Evolutionary conservation across 2,888 invertebrate species (phyloP).

Genomic region (Cetonia aurata): DNA sequence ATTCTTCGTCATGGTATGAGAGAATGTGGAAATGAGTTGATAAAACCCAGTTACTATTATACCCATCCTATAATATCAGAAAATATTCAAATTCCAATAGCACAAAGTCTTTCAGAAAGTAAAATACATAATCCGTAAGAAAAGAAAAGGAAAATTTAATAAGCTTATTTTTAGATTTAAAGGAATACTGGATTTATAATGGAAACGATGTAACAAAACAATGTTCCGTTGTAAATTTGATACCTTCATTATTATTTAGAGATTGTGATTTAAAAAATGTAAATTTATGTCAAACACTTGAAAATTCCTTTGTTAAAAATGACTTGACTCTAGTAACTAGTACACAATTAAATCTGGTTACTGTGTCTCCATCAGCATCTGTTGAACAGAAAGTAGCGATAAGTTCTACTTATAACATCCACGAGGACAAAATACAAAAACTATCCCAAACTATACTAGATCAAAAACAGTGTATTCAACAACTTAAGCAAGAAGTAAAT

Average conservation of each 20-base stretch:
- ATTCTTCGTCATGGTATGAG: slow-evolving; percentile 59
- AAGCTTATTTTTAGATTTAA: slow-evolving; percentile 58
- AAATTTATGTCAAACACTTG: background rate
- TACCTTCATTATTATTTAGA: slow-evolving; percentile 61
- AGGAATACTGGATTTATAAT: slow-evolving; percentile 62
- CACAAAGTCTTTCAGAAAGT: slow-evolving; percentile 56
- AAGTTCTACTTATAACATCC: slow-evolving; percentile 18
- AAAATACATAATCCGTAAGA: slow-evolving; percentile 37
- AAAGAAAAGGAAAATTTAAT: slow-evolving; percentile 10
- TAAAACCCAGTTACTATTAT: slow-evolving; percentile 61
- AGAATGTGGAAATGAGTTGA: slow-evolving; percentile 53
- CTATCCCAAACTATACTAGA: slow-evolving; percentile 64
- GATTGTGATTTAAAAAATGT: slow-evolving; percentile 52
- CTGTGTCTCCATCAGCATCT: background rate
- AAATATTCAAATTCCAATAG: slow-evolving; percentile 59
- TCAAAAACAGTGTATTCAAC: slow-evolving; percentile 49
- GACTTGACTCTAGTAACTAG: too few species aligned
- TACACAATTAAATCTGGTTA: background rate
- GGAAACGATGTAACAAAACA: slow-evolving; percentile 63
- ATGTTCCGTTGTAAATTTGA: slow-evolving; percentile 58
- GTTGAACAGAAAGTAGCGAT: slow-evolving; percentile 3
- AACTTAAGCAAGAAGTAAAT: slow-evolving; percentile 59
- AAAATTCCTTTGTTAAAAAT: slow-evolving; percentile 10
- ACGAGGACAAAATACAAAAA: slow-evolving; percentile 57
- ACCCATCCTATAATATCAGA: slow-evolving; percentile 57